Evolutionary conservation across 2,888 invertebrate species (phyloP).

Genomic region (Rhagonycha fulva): DNA sequence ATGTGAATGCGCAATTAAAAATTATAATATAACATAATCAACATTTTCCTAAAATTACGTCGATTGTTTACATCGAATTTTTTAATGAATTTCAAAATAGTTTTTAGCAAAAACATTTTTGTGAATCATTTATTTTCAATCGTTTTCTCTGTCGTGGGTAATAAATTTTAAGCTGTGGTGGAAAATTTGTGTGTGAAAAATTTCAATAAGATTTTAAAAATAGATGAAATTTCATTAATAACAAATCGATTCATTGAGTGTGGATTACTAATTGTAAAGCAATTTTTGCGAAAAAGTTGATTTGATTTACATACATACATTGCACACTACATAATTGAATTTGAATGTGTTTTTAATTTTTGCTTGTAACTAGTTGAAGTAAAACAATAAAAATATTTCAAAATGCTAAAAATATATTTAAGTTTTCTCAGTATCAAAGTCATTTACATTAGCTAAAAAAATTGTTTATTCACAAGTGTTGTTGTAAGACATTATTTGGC

Average conservation of each 20-base stretch:
- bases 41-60: not conserved
- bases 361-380: not conserved
- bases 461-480: conserved; percentile 22
- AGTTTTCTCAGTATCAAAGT: conserved; percentile 17
- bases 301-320: not conserved
- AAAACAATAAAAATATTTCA: conserved; percentile 8
- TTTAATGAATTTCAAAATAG: not conserved
- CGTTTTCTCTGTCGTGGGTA: too few species aligned
- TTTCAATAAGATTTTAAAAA: not conserved
- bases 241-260: not conserved
- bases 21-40: not conserved
- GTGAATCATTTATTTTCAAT: not conserved
- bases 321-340: conserved; percentile 11
- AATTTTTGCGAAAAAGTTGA: not conserved
- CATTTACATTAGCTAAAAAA: conserved; percentile 20
- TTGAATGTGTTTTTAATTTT: not conserved
- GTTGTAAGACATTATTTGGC: conserved; percentile 20
- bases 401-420: conserved; percentile 14
- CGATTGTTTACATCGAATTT: not conserved
- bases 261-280: not conserved
- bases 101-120: not conserved
- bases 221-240: not conserved
- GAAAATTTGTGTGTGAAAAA: not conserved
- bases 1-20: not conserved
- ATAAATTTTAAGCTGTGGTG: not conserved